Conservation (phyloP, 1,140 invertebrate species). For the Planococcus citri region DNA sequence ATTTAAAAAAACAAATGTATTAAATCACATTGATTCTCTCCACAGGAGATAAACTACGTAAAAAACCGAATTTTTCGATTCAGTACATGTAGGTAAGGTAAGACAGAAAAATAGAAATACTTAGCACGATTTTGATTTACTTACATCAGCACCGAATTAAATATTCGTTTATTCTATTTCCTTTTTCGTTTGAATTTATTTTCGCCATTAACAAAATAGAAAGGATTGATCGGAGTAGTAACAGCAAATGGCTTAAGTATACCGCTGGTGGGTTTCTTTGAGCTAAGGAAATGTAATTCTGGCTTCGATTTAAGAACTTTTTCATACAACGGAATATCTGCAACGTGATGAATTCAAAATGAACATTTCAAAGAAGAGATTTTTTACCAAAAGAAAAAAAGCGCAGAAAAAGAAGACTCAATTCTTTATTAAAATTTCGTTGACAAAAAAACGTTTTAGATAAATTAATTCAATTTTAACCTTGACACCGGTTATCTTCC, state of each 20-base stretch:
- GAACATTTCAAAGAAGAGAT: background rate
- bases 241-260: slow-evolving; percentile 23
- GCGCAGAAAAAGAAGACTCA: background rate
- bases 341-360: background rate
- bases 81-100: no score
- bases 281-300: slow-evolving; percentile 11
- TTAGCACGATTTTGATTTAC: no score
- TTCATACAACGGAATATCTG: slow-evolving; percentile 20
- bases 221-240: slow-evolving; percentile 21
- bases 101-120: no score
- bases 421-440: background rate
- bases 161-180: background rate
- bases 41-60: no score
- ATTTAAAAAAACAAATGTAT: no score
- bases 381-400: background rate
- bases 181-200: background rate
- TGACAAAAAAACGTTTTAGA: background rate
- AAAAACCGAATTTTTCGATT: no score
- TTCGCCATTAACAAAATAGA: slow-evolving; percentile 16
- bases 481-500: background rate
- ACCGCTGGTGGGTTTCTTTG: slow-evolving; percentile 14
- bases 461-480: background rate
- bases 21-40: no score
- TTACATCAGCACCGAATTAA: no score
- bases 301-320: slow-evolving; percentile 13